Percentiles rank a stretch among this genome's conserved stretches.
phyloP scores from a whole-genome alignment of 1,140 invertebrate species.

The Euborellia annulipes region DNA sequence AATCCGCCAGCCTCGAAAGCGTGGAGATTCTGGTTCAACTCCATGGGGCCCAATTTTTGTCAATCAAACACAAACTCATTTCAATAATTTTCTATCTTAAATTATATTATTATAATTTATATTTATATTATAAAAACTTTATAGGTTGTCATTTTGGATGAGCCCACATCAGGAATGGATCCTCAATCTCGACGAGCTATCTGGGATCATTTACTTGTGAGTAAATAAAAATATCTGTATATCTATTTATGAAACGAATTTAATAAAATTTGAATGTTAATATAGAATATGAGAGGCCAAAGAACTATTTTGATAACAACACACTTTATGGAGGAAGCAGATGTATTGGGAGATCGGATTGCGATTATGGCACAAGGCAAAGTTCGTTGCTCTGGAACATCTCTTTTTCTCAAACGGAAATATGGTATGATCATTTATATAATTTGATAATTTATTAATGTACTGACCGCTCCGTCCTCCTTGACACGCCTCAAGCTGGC shows the following conservation, averaged over 20 bases:
- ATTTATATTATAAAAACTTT: too few relatives aligned
- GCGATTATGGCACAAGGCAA: conserved; percentile 76
- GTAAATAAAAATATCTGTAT: conserved; percentile 8
- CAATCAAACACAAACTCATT: too few relatives aligned
- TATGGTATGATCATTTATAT: conserved; percentile 39
- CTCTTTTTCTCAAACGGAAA: conserved; percentile 73
- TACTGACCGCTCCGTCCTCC: too few relatives aligned
- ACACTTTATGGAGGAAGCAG: conserved; percentile 97
- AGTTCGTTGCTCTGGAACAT: conserved; percentile 65
- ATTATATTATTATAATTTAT: too few relatives aligned
- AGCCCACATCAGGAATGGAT: conserved; percentile 92
- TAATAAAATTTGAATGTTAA: conserved; percentile 28
- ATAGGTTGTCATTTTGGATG: conserved; percentile 68
- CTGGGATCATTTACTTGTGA: conserved; percentile 64
- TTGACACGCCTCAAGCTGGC: too few relatives aligned
- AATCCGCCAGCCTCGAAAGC: too few relatives aligned
- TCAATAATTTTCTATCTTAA: too few relatives aligned
- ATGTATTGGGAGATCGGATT: conserved; percentile 81
- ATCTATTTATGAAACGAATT: conserved; percentile 9
- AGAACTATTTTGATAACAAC: conserved; percentile 85
- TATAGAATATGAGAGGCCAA: conserved; percentile 7
- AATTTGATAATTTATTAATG: too few relatives aligned
- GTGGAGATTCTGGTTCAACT: too few relatives aligned
- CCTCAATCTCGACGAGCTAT: conserved; percentile 74
- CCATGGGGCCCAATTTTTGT: too few relatives aligned